Evolutionary conservation across 2,797 vertebrate species (phyloP).

Genomic region (Sebastes itinus): DNA sequence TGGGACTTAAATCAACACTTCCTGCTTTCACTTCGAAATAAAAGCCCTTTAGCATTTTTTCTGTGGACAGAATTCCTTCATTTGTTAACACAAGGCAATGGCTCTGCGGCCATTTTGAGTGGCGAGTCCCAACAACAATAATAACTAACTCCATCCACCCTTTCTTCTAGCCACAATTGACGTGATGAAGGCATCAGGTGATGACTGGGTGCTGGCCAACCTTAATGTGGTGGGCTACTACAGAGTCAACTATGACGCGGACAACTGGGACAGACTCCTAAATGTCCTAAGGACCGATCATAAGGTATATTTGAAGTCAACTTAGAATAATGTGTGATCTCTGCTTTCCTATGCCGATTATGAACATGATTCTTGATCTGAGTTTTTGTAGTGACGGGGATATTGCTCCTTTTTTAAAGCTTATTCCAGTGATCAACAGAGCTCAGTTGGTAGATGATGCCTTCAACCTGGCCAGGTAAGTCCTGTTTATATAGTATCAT

Average conservation of each 20-base stretch:
- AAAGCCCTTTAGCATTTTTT: too few species aligned
- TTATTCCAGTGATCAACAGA: slow-evolving; percentile 88
- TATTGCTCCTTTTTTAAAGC: slow-evolving; percentile 66
- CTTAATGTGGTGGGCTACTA: slow-evolving; percentile 87
- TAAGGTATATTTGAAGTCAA: slow-evolving; percentile 47
- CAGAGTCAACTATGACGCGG: slow-evolving; percentile 90
- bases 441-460: slow-evolving; percentile 92
- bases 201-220: slow-evolving; percentile 88
- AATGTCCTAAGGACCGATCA: neutral
- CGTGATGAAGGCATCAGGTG: fast-evolving
- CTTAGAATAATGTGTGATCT: neutral
- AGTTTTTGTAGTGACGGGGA: neutral
- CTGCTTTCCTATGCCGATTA: neutral
- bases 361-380: neutral
- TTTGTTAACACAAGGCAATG: neutral
- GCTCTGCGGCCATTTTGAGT: neutral
- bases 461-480: slow-evolving; percentile 94
- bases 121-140: neutral
- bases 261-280: slow-evolving; percentile 88
- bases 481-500: neutral
- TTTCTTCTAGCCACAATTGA: neutral
- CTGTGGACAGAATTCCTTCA: too few species aligned
- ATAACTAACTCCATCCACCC: neutral
- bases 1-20: too few species aligned
- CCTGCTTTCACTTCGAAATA: too few species aligned